These are phyloP conservation scores for Melanerpes aurifrons DNA, from an alignment of 2,113 vertebrate genomes.

Conservation along the genomic window DNA sequence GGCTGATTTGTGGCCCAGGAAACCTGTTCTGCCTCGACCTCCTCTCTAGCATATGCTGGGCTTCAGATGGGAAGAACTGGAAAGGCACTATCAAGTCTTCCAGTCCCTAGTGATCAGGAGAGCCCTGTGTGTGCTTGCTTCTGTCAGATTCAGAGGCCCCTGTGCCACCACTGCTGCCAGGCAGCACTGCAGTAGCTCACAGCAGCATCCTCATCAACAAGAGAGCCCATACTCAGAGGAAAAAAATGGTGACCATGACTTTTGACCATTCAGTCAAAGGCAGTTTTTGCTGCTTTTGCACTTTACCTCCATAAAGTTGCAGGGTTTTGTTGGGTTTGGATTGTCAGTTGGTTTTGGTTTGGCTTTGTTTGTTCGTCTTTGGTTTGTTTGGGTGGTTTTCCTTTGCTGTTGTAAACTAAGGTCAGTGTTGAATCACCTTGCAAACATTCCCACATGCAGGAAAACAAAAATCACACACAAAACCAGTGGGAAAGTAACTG, in stretches of 20 bases:
- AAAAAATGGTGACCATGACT: background rate
- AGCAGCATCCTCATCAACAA: rapidly evolving
- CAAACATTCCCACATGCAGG: background rate
- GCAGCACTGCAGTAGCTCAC: background rate
- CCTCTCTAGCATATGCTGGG: background rate
- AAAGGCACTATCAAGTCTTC: background rate
- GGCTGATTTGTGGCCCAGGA: background rate
- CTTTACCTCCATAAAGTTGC: background rate
- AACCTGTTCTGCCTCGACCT: background rate
- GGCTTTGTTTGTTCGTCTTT: too few species aligned
- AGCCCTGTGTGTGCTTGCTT: background rate
- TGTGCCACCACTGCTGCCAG: background rate
- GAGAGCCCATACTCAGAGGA: background rate
- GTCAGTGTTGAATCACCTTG: background rate
- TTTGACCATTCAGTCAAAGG: background rate
- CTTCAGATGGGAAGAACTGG: background rate
- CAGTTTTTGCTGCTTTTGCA: background rate
- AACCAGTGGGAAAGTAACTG: background rate
- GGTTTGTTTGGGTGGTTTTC: background rate
- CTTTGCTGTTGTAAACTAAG: background rate
- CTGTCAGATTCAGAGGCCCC: background rate
- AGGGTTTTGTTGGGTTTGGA: too few species aligned
- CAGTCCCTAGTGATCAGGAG: background rate
- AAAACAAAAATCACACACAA: background rate
- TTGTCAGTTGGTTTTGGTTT: background rate